These are phyloP conservation scores for Scaptomyza reducta DNA, from an alignment of 2,888 invertebrate species.

Conservation along the genomic window DNA sequence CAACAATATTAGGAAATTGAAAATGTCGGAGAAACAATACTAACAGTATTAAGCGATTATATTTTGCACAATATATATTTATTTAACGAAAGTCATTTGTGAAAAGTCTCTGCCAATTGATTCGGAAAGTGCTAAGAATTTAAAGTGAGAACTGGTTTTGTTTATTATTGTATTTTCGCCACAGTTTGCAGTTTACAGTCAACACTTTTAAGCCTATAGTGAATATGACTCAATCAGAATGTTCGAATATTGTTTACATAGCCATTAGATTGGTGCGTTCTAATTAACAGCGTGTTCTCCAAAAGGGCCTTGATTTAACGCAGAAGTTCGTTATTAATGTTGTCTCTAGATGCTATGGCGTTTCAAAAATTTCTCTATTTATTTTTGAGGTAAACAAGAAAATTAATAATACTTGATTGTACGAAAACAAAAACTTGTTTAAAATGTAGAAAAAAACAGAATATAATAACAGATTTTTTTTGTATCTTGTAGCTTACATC, in stretches of 20 bases:
- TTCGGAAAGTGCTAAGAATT: too few relatives aligned
- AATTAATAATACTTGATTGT: too few relatives aligned
- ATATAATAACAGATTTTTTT: background rate
- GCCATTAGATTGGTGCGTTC: background rate
- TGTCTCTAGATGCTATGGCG: too few relatives aligned
- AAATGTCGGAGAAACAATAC: too few relatives aligned
- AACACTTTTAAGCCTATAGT: background rate
- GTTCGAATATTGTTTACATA: background rate
- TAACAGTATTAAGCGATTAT: too few relatives aligned
- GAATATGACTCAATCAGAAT: background rate
- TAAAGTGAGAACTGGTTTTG: too few relatives aligned
- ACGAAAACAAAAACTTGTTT: too few relatives aligned
- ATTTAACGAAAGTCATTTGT: background rate
- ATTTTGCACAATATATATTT: too few relatives aligned
- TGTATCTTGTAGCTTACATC: slow-evolving; percentile 40
- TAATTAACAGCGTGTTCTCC: background rate
- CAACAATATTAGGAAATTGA: too few relatives aligned
- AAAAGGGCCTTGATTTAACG: background rate
- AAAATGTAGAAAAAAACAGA: too few relatives aligned
- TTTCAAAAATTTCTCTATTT: background rate
- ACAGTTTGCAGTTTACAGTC: background rate
- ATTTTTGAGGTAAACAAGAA: background rate
- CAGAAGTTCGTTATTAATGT: background rate
- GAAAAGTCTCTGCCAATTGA: background rate
- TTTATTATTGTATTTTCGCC: background rate